A percentile compares a stretch with the other conserved stretches of the same genome.
These are phyloP conservation scores for Suricata suricatta DNA, from an alignment of 2,113 vertebrate genomes.

Conservation along the genomic window DNA sequence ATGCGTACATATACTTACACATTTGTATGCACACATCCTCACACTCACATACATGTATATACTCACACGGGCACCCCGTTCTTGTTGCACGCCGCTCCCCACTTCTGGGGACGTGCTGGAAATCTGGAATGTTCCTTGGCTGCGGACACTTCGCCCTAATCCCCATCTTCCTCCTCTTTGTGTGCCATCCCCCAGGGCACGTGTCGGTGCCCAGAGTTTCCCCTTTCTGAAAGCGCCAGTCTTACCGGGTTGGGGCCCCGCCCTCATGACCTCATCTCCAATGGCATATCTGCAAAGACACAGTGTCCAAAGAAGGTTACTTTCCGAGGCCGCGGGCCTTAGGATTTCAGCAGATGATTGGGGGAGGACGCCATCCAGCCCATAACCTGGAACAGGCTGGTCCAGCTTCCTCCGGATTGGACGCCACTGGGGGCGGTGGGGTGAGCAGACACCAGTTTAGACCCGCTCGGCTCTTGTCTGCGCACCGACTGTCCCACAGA, in stretches of 20 bases:
- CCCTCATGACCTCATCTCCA: neutral
- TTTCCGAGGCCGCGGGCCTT: fast-evolving
- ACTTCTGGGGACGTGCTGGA: neutral
- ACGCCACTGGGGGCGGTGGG: fast-evolving
- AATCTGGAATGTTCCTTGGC: neutral
- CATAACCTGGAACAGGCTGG: fast-evolving
- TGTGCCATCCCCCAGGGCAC: fast-evolving
- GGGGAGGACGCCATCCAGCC: too few species aligned
- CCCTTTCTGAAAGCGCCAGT: neutral
- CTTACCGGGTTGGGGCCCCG: neutral
- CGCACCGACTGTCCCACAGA: neutral
- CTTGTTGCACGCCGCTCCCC: neutral
- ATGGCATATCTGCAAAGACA: too few species aligned
- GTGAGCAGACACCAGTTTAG: fast-evolving
- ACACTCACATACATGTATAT: neutral
- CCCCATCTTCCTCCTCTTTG: neutral
- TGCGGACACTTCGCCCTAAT: too few species aligned
- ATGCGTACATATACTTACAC: neutral
- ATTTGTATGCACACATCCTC: too few species aligned
- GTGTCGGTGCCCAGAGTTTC: neutral
- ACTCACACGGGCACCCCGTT: fast-evolving
- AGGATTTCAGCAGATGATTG: neutral
- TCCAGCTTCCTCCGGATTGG: neutral
- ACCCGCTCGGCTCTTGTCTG: neutral
- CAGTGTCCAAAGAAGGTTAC: neutral